These are phyloP conservation scores for Stegophylla sp. DNA, from an alignment of 2,888 invertebrate species.

Conservation along the genomic window DNA sequence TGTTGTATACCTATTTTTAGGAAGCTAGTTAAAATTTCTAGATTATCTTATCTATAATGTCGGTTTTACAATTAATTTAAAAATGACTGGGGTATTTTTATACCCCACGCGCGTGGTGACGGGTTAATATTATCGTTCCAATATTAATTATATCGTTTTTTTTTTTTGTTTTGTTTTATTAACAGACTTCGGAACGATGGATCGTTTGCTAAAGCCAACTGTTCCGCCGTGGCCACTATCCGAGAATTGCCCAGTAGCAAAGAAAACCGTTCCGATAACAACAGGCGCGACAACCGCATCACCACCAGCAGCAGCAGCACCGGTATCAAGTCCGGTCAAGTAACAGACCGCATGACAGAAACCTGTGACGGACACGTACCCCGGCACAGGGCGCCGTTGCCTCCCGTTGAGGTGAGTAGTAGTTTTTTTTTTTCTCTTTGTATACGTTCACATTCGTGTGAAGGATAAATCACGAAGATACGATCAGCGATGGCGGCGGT, in stretches of 20 bases:
- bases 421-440: background rate
- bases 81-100: too few relatives aligned
- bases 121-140: background rate
- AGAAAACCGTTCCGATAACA: conserved; percentile 22
- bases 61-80: too few relatives aligned
- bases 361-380: conserved; percentile 44
- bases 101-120: too few relatives aligned
- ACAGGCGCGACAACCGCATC: background rate
- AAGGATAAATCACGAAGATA: too few relatives aligned
- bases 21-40: too few relatives aligned
- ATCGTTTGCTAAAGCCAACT: conserved; percentile 34
- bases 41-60: too few relatives aligned
- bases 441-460: too few relatives aligned
- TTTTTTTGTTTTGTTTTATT: conserved; percentile 3
- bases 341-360: conserved; percentile 48
- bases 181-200: conserved; percentile 48
- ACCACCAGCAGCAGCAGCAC: background rate
- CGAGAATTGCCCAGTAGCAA: conserved; percentile 45
- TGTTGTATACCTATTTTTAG: too few relatives aligned
- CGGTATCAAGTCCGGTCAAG: conserved; percentile 38
- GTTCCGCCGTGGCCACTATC: conserved; percentile 45
- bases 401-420: conserved; percentile 44
- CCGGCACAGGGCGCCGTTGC: conserved; percentile 40
- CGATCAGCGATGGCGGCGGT: too few relatives aligned
- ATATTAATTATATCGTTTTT: background rate